Evolutionary conservation across 2,113 vertebrate species (phyloP).

Genomic region (Hemibagrus wyckioides): DNA sequence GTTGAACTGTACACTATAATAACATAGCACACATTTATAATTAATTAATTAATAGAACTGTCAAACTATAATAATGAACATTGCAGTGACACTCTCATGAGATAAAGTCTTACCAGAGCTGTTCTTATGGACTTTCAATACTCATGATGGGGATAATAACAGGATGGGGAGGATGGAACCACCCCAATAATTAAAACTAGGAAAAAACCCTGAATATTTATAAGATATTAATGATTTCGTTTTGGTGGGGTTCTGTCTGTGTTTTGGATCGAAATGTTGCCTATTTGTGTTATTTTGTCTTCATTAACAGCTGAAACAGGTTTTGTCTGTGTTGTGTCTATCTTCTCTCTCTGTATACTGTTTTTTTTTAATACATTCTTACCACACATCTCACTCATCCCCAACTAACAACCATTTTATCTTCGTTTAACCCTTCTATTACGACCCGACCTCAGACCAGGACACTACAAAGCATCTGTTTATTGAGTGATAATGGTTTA

Average conservation of each 20-base stretch:
- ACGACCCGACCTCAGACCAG: neutral
- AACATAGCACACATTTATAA: neutral
- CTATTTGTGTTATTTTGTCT: neutral
- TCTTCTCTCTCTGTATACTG: neutral
- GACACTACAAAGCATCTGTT: neutral
- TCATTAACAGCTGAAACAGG: neutral
- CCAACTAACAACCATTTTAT: neutral
- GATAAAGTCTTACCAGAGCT: neutral
- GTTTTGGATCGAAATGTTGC: neutral
- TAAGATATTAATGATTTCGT: too few species aligned
- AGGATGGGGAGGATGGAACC: too few species aligned
- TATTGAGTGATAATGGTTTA: constrained; percentile 8
- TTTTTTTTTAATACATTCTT: neutral
- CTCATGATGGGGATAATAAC: too few species aligned
- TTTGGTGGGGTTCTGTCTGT: neutral
- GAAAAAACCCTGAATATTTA: too few species aligned
- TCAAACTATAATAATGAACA: neutral
- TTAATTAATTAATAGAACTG: neutral
- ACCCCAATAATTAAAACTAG: too few species aligned
- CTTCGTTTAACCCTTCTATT: neutral
- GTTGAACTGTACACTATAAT: neutral
- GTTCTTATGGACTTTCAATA: neutral
- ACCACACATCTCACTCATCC: neutral
- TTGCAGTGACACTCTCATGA: neutral
- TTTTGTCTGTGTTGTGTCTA: neutral